Conservation (phyloP, 1,140 invertebrate species). For the Araneus ventricosus region DNA sequence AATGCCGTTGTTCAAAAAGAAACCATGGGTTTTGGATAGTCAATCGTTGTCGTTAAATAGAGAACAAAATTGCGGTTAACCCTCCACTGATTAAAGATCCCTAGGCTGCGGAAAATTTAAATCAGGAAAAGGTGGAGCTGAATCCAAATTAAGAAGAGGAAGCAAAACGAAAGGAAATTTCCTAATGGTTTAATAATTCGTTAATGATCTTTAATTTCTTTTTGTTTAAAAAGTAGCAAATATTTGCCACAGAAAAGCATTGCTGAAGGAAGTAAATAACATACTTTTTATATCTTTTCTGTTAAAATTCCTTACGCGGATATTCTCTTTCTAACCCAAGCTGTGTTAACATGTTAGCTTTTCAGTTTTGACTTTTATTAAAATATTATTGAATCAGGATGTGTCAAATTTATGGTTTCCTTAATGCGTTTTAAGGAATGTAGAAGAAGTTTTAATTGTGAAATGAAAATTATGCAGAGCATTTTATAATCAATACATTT, state of each 20-base stretch:
- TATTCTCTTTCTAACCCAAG: not conserved
- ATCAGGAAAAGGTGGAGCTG: not conserved
- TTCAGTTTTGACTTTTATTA: not conserved
- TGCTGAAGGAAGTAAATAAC: not conserved
- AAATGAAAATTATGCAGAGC: not conserved
- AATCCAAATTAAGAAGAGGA: not conserved
- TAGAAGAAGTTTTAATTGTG: not conserved
- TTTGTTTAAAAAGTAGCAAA: not conserved
- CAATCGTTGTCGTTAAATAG: too few species aligned
- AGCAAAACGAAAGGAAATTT: constrained; percentile 30
- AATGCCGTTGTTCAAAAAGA: too few species aligned
- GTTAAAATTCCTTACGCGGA: not conserved
- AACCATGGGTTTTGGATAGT: too few species aligned
- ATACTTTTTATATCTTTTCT: not conserved
- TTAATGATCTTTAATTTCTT: constrained; percentile 35
- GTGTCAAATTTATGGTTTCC: not conserved
- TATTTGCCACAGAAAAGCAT: not conserved
- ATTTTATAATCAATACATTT: not conserved
- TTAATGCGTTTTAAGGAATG: not conserved
- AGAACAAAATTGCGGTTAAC: not conserved
- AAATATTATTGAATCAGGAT: not conserved
- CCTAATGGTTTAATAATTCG: not conserved
- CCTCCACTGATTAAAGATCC: not conserved
- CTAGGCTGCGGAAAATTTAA: not conserved
- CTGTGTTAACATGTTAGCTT: not conserved